These are phyloP conservation scores for Bombus haemorrhoidalis DNA, from an alignment of 1,140 invertebrate species.

Conservation along the genomic window DNA sequence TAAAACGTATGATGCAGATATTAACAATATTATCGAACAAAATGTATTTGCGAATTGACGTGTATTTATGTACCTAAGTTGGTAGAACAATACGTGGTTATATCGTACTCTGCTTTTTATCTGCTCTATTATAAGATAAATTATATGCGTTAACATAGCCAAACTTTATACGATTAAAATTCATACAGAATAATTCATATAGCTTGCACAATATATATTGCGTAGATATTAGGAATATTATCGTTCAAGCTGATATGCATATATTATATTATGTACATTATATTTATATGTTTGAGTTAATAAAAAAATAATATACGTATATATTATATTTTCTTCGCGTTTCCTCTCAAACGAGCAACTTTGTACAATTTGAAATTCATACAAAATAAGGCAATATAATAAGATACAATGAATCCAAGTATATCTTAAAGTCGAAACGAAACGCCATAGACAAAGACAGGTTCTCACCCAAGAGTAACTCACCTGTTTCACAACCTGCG, in stretches of 20 bases:
- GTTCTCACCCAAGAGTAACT: constrained; percentile 58
- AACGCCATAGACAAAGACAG: not conserved
- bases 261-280: not conserved
- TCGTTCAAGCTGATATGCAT: not conserved
- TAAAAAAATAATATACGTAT: not conserved
- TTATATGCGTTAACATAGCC: too few relatives aligned
- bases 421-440: not conserved
- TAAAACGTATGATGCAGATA: not conserved
- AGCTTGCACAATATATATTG: too few relatives aligned
- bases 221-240: not conserved
- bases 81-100: too few relatives aligned
- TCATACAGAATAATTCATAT: too few relatives aligned
- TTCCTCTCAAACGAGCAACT: not conserved
- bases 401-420: not conserved
- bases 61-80: not conserved
- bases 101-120: too few relatives aligned
- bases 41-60: not conserved
- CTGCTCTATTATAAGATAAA: too few relatives aligned
- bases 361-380: too few relatives aligned
- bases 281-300: not conserved
- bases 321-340: too few relatives aligned
- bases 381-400: not conserved
- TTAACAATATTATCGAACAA: not conserved
- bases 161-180: too few relatives aligned
- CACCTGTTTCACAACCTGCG: constrained; percentile 82